Base-by-base conservation (phyloP, 2,888 invertebrate genomes). In the Plemyria rubiginata region DNA sequence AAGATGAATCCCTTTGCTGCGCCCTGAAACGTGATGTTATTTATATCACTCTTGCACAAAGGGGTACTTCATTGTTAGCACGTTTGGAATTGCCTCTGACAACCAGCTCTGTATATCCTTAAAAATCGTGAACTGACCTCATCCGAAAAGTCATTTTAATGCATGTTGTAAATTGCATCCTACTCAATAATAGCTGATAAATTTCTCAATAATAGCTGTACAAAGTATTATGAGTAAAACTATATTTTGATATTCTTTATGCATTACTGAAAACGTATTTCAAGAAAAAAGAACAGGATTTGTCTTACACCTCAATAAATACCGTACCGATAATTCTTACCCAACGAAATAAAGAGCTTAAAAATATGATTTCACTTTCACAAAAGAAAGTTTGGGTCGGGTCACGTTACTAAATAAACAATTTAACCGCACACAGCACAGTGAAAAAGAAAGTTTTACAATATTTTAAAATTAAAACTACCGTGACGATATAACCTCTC, bases 301-400 rank as follows among this genome's bases (percentile, higher is more conserved):
- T 51, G 50, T 54, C 48, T 11, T 13, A 28, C 38, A 50, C 36
- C 22, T 36, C 38, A 38, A 38, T 36, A 41, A 38, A 38, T 36
- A 41, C 13, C 13, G 9, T 16, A 9, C 16, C n/a, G 16, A 41
- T 52, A 16, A 59, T 36, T 41, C 40, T 52, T 16, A 46, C 8
- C 15, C 40, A 53, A 38, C 43, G 12, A 52, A 48, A 49, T 15
- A 40, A 41, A 49, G 41, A 49, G 48, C 49, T 62, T 49, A 15
- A 41, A 53, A 48, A 56, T 16, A 43, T 57, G 49, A 62, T 62
- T 58, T 50, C 49, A 62, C 49, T 62, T 62, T 50, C 12, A 38
- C 9, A 38, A 57, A 48, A 59, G 58, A 53, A 62, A 62, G 57
- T 62, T 28, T 8, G 43, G 29, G n/a, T 45, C 48, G 60, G 38